phyloP scores from a whole-genome alignment of 2,113 vertebrate species.

The Steatornis caripensis region DNA sequence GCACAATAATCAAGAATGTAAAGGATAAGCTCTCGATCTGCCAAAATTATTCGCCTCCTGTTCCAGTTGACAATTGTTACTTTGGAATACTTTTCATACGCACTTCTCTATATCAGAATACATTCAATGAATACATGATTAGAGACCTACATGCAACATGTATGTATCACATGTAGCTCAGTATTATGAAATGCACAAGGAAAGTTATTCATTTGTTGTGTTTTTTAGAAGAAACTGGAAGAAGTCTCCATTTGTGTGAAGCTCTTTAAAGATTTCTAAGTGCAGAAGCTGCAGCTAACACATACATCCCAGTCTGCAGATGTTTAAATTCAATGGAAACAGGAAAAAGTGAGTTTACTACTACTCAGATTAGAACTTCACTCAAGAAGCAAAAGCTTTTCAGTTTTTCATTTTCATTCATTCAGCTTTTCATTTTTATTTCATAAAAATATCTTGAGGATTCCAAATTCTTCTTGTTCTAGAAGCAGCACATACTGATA shows the following conservation, averaged over 20 bases:
- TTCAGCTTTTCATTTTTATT: not conserved
- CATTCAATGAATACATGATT: not conserved
- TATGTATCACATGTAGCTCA: not conserved
- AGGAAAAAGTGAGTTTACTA: not conserved
- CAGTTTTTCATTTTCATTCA: too few relatives aligned
- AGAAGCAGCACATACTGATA: not conserved
- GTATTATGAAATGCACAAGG: not conserved
- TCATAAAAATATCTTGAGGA: not conserved
- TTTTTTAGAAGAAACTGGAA: not conserved
- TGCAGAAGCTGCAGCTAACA: not conserved
- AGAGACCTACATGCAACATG: not conserved
- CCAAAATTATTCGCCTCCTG: not conserved
- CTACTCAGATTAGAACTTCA: not conserved
- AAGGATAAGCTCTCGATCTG: not conserved
- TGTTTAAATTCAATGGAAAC: not conserved
- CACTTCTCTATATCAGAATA: not conserved
- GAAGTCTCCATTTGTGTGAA: not conserved
- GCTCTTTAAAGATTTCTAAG: not conserved
- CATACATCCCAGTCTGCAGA: not conserved
- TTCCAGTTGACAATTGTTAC: not conserved
- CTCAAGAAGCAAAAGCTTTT: not conserved
- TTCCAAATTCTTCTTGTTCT: not conserved
- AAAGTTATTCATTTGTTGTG: not conserved
- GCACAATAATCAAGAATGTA: not conserved
- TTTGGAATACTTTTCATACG: not conserved